Evolutionary conservation across 1,140 invertebrate genomes (phyloP), one percentile per base, ranked within the genome.

Genomic region (Drosophila truncata): DNA sequence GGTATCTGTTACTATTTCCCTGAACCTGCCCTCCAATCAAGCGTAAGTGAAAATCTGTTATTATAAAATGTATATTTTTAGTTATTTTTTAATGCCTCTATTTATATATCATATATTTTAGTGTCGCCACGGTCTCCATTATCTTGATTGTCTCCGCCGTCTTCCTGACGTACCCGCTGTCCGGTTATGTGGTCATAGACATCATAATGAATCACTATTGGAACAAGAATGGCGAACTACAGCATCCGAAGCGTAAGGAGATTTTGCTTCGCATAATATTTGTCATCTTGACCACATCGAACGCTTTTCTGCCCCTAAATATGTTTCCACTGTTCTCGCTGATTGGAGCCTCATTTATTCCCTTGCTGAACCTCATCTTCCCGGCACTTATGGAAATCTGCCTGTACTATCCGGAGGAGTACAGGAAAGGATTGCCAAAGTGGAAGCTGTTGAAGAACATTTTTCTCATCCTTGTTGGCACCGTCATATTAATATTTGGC

Each of bases 401-500:
- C 20, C 65, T 85, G 23, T 39, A 37, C 18, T 71, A 55, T 37
- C 67, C 63, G 10, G 46, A 58, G 29, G 4, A 44, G 25, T 23
- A 16, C 8, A 49, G 52, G 2, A 55, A 50, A 41, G 82, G 82
- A 4, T 25, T 6, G 2, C 13, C 44, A 0, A 39, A 14, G 3
- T 85, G 78, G 82, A 81, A 41, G 25, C 52, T 85, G 1, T n/a
- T 39, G 33, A 85, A 85, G 52, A 46, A 86, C 27, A 59, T 72
- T 0, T 0, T 67, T 0, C 23, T 86, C 0, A 37, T 71, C 3
- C 4, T 58, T 4, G 0, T 82, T 9, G 82, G 82, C 11, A 0
- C 11, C 3, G 0, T 33, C 13, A 41, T 86, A 9, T 46, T 80
- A 0, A 2, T 57, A 1, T n/a, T 47, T 3, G 71, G 81, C 7